Evolutionary conservation across 1,140 invertebrate genomes (phyloP).

Genomic region (Drosophila hydei): DNA sequence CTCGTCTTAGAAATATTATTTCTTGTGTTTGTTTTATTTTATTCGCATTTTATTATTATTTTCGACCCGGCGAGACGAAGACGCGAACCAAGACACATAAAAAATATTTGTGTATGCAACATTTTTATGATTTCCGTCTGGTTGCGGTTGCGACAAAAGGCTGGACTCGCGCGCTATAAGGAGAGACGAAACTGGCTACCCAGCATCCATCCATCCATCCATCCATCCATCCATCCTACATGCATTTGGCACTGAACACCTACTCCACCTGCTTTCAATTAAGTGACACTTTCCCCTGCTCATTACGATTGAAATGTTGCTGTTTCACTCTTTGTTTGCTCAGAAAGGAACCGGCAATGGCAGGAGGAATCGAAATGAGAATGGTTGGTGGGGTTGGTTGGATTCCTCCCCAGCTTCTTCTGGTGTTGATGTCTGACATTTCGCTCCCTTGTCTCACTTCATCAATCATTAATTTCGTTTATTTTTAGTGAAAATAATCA

Average conservation of each 20-base stretch:
- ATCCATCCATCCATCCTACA: slow-evolving; percentile 11
- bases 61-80: slow-evolving; percentile 57
- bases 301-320: slow-evolving; percentile 66
- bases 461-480: slow-evolving; percentile 81
- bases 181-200: slow-evolving; percentile 8
- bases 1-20: background rate
- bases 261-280: slow-evolving; percentile 79
- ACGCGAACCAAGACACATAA: slow-evolving; percentile 59
- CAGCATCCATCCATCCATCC: background rate
- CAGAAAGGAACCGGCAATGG: slow-evolving; percentile 6
- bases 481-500: slow-evolving; percentile 81
- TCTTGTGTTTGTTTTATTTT: slow-evolving; percentile 76
- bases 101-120: slow-evolving; percentile 81
- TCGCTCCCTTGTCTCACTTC: slow-evolving; percentile 76
- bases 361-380: slow-evolving; percentile 33
- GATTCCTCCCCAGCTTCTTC: background rate
- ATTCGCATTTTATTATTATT: slow-evolving; percentile 80
- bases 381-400: slow-evolving; percentile 31
- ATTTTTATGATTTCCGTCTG: slow-evolving; percentile 82
- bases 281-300: slow-evolving; percentile 73
- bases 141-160: slow-evolving; percentile 44
- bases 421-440: slow-evolving; percentile 66
- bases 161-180: slow-evolving; percentile 37
- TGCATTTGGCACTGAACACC: slow-evolving; percentile 19
- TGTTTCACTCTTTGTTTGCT: slow-evolving; percentile 41